Evolutionary conservation across 2,888 invertebrate species (phyloP), one percentile per base, ranked within the genome.

Genomic region (Rutpela maculata): DNA sequence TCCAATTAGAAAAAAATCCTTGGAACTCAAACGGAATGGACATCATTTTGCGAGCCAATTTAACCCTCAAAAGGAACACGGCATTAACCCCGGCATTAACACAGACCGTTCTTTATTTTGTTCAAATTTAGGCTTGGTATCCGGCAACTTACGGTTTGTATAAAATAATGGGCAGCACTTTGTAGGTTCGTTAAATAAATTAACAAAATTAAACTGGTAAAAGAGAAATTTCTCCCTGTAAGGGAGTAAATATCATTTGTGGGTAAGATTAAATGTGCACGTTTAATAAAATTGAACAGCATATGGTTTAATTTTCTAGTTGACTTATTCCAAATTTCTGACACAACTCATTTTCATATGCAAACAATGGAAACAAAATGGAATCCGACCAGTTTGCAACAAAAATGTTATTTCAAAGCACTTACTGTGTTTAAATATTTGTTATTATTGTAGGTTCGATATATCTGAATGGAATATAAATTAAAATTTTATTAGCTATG

Each of bases 281-380:
- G 68, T 74, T 75, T 77, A 74, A 76, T 77, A 79, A 77, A 74
- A 69, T 56, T 67, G 76, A 74, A 77, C 74, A 78, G 78, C 74
- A 74, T 35, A 59, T 22, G 71, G 70, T 79, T 79, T 76, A 81
- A 81, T 81, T 81, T 78, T 80, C 77, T 71, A 68, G 74, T 59
- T 65, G 78, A 78, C 75, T 79, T 77, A 70, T 60, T 74, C 43
- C 62, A 74, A 76, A 77, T 76, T 79, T 77, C 75, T 74, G 74
- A 80, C 72, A 80, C 78, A 75, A 70, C 59, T 70, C 75, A 79
- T 81, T 78, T 81, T 66, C 78, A 81, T 81, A 79, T 73, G 67
- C 76, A 76, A 80, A 78, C 80, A 79, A 65, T 43, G 75, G 68
- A 78, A 63, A 68, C 75, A 68, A 74, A 74, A 80, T 79, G 76